Evolutionary conservation across 2,888 invertebrate genomes (phyloP).

Genomic region (Sminthurinus aureus): DNA sequence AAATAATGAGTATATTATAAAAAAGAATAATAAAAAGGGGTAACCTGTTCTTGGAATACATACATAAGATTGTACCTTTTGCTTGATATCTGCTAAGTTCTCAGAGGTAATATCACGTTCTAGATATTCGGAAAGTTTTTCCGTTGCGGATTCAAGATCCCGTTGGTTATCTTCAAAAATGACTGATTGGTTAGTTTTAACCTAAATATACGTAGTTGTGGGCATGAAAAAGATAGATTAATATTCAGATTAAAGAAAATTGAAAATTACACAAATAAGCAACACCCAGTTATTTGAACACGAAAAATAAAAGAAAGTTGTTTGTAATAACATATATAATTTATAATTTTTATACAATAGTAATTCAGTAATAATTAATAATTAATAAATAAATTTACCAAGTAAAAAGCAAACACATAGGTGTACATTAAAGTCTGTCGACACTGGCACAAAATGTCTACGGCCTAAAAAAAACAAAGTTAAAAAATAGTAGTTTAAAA

Average conservation of each 20-base stretch:
- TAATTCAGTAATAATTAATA: too few species aligned
- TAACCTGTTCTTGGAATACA: conserved; percentile 6
- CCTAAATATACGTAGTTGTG: background rate
- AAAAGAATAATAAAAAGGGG: conserved; percentile 3
- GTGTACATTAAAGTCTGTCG: conserved; percentile 99
- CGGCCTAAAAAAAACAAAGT: conserved; percentile 68
- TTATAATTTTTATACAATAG: too few species aligned
- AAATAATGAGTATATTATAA: background rate
- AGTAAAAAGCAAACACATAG: conserved; percentile 98
- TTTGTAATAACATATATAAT: too few species aligned
- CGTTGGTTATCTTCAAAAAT: conserved; percentile 99
- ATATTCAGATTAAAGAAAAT: too few species aligned
- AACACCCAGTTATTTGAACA: too few species aligned
- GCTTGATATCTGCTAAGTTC: conserved; percentile 96
- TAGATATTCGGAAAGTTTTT: conserved; percentile 95
- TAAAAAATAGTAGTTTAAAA: too few species aligned
- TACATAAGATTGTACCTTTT: conserved; percentile 84
- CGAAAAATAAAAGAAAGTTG: too few species aligned
- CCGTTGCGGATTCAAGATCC: conserved; percentile 96
- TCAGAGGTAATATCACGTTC: conserved; percentile 98
- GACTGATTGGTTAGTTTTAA: conserved; percentile 97
- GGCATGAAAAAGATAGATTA: background rate
- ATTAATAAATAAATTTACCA: conserved; percentile 68
- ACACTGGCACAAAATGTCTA: conserved; percentile 95
- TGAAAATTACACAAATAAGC: too few species aligned